Percentiles rank a stretch among this genome's conserved stretches.
Evolutionary conservation across 2,888 invertebrate genomes (phyloP).

Genomic region (Apamea epomidion): DNA sequence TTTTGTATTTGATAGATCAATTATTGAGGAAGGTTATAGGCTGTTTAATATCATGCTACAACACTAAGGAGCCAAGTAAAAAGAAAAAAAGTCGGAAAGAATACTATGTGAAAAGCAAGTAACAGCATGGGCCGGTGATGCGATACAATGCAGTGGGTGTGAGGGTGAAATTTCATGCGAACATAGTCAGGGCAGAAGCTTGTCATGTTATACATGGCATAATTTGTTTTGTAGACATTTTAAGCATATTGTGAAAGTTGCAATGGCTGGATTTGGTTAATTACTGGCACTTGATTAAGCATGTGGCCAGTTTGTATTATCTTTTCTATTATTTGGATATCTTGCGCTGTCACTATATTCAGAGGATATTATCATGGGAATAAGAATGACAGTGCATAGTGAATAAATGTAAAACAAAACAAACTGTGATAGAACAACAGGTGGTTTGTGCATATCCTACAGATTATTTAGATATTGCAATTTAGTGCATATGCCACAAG

Average conservation of each 20-base stretch:
- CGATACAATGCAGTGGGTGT: neutral
- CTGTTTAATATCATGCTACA: neutral
- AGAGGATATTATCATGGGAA: neutral
- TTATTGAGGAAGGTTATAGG: neutral
- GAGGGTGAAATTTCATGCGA: neutral
- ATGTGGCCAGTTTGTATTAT: neutral
- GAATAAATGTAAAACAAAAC: neutral
- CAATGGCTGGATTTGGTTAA: neutral
- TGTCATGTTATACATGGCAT: neutral
- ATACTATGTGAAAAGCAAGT: no score
- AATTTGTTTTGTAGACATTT: neutral
- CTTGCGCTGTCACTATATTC: neutral
- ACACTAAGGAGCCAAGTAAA: neutral
- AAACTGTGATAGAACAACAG: neutral
- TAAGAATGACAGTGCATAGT: no score
- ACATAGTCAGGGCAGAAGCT: neutral
- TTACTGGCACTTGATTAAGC: neutral
- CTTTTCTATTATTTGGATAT: neutral
- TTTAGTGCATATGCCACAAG: neutral
- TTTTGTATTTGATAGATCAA: neutral
- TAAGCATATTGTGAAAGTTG: neutral
- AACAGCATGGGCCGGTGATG: neutral
- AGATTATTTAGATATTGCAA: neutral
- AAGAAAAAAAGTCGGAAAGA: neutral
- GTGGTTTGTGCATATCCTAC: no score